Conservation (phyloP, 2,797 vertebrate species). For the Leptatherina wallacei region DNA sequence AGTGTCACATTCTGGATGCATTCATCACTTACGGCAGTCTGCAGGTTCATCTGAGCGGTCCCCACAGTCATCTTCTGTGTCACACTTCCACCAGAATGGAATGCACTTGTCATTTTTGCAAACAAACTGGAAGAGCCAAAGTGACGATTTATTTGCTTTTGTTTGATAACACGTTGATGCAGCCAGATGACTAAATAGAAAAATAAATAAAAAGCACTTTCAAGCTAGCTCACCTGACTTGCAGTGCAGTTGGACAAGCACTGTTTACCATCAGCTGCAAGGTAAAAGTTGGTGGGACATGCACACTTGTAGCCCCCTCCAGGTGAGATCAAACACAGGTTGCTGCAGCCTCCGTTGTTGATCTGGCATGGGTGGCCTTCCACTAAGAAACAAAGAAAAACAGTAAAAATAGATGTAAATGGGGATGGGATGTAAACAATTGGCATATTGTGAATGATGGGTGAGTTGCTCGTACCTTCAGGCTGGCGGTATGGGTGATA, state of each 20-base stretch:
- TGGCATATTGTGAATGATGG: fast-evolving
- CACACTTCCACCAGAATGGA: constrained; percentile 98
- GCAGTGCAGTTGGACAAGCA: constrained; percentile 97
- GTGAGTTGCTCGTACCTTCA: constrained; percentile 56
- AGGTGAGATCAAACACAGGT: constrained; percentile 94
- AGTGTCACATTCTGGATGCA: neutral
- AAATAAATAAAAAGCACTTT: neutral
- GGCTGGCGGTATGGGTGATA: constrained; percentile 80
- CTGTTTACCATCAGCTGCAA: constrained; percentile 91
- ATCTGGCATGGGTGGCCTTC: constrained; percentile 89
- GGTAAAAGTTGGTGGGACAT: constrained; percentile 97
- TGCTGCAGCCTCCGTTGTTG: constrained; percentile 95
- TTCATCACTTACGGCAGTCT: constrained; percentile 89
- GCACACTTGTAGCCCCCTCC: constrained; percentile 89
- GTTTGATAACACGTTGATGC: neutral
- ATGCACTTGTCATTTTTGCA: constrained; percentile 97
- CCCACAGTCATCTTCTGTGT: constrained; percentile 94
- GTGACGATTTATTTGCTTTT: neutral
- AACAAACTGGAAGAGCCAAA: constrained; percentile 84
- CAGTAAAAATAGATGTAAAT: neutral
- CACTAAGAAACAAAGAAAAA: constrained; percentile 76
- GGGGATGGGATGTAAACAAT: neutral
- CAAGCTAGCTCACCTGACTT: constrained; percentile 87
- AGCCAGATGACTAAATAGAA: neutral
- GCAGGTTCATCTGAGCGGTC: constrained; percentile 93